phyloP scores from a whole-genome alignment of 2,888 invertebrate species.

The Lepidonotus clava region DNA sequence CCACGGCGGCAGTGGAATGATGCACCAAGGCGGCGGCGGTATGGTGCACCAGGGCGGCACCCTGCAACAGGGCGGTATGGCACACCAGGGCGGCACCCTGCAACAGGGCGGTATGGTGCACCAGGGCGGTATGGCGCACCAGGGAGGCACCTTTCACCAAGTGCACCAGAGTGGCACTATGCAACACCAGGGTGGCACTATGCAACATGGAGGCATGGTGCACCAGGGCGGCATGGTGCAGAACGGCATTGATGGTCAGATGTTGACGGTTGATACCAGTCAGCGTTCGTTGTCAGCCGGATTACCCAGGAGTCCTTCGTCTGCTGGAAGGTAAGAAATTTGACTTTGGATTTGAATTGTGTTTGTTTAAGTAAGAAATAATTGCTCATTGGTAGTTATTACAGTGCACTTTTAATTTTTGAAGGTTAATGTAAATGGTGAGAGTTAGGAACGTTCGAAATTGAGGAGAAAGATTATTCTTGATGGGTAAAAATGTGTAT shows the following conservation, averaged over 20 bases:
- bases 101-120: not conserved
- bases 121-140: too few species aligned
- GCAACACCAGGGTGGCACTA: not conserved
- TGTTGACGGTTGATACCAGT: conserved; percentile 73
- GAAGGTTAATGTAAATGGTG: too few species aligned
- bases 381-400: too few species aligned
- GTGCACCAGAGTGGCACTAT: too few species aligned
- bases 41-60: not conserved
- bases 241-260: conserved; percentile 59
- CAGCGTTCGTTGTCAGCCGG: conserved; percentile 65
- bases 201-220: not conserved
- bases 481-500: too few species aligned
- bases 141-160: too few species aligned
- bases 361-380: too few species aligned
- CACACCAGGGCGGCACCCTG: not conserved
- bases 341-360: too few species aligned
- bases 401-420: too few species aligned
- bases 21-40: not conserved
- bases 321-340: conserved; percentile 74
- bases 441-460: too few species aligned
- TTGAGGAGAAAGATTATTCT: too few species aligned
- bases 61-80: not conserved
- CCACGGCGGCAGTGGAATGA: not conserved
- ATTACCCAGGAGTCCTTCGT: conserved; percentile 69
- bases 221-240: conserved; percentile 5